phyloP scores from a whole-genome alignment of 2,797 vertebrate genomes.

The Manis pentadactyla region DNA sequence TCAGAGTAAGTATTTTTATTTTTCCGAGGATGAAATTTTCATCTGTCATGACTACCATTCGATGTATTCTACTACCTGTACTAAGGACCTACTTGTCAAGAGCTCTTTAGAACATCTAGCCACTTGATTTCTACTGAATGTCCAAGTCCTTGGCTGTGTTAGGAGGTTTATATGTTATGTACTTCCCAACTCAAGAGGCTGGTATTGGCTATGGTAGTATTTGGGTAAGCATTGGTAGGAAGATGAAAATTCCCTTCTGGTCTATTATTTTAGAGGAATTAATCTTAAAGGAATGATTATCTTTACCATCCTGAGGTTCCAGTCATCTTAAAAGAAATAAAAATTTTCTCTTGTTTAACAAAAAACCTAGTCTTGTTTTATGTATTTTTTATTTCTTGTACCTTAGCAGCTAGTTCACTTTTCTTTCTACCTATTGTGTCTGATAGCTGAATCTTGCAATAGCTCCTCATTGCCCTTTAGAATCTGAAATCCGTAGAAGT shows the following conservation, averaged over 20 bases:
- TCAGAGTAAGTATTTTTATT: slow-evolving; percentile 92
- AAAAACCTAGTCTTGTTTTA: background rate
- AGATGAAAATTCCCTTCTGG: background rate
- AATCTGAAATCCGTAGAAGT: slow-evolving; percentile 50
- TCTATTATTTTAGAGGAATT: slow-evolving; percentile 51
- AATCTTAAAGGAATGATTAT: background rate
- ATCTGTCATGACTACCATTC: background rate
- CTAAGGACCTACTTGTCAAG: slow-evolving; percentile 33
- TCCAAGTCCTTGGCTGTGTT: background rate
- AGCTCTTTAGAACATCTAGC: background rate
- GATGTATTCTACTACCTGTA: slow-evolving; percentile 17
- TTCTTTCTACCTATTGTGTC: slow-evolving; percentile 8
- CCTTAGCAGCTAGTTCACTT: background rate
- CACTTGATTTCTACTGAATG: background rate
- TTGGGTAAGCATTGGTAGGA: slow-evolving; percentile 44
- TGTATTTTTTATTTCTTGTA: background rate
- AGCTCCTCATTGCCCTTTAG: slow-evolving; percentile 42
- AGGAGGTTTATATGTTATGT: slow-evolving; percentile 32
- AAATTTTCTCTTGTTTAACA: background rate
- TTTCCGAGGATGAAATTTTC: slow-evolving; percentile 36
- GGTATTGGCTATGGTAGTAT: slow-evolving; percentile 42
- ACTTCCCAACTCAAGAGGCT: slow-evolving; percentile 40
- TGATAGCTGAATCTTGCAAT: slow-evolving; percentile 48
- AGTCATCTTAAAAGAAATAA: slow-evolving; percentile 45
- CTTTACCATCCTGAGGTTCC: background rate